phyloP scores from a whole-genome alignment of 2,113 vertebrate genomes.

The Orientallactaga bullata region DNA sequence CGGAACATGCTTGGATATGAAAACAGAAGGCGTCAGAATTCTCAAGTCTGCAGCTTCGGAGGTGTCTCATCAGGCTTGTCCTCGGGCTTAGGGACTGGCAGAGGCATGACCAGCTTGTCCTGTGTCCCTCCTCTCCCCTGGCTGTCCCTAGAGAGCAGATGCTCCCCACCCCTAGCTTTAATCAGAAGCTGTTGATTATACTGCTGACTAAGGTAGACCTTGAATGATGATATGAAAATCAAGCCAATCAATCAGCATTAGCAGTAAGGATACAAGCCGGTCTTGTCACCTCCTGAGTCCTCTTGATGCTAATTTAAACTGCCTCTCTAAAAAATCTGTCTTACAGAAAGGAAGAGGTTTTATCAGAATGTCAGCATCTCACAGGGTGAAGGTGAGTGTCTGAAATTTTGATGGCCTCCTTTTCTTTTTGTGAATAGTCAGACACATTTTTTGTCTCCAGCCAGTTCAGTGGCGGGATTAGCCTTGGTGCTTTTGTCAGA shows the following conservation, averaged over 20 bases:
- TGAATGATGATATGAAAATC: constrained; percentile 52
- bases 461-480: constrained; percentile 15
- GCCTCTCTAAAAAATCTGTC: constrained; percentile 70
- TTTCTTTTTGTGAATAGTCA: neutral
- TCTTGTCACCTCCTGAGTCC: neutral
- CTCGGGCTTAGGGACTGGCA: neutral
- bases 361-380: constrained; percentile 96
- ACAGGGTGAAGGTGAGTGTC: constrained; percentile 93
- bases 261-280: neutral
- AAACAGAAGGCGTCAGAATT: neutral
- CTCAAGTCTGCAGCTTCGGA: neutral
- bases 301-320: constrained; percentile 48
- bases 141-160: neutral
- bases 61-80: neutral
- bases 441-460: constrained; percentile 36
- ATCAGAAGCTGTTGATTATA: constrained; percentile 46
- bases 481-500: neutral
- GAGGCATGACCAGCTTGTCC: neutral
- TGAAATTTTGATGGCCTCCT: constrained; percentile 36
- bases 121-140: too few relatives aligned
- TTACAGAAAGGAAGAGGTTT: constrained; percentile 94
- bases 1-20: neutral
- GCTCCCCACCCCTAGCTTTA: neutral
- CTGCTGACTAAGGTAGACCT: neutral
- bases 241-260: constrained; percentile 42